phyloP scores from a whole-genome alignment of 2,797 vertebrate species.

The Sphenopsis melanotis region DNA sequence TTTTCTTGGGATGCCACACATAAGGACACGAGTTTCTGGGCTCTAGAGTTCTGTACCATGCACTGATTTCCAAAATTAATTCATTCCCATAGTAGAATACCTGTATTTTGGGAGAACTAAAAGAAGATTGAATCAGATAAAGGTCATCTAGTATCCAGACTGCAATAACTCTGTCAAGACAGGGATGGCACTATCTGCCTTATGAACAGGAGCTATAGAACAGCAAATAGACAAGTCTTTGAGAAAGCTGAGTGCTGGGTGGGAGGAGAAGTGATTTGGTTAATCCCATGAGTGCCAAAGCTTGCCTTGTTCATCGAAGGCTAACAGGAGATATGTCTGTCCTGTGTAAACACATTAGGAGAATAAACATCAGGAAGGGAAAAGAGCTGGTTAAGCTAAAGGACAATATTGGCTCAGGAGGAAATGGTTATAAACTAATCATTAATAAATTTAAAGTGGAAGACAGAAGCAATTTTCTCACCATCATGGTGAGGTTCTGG shows the following conservation, averaged over 20 bases:
- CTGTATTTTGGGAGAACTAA: background rate
- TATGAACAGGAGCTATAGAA: background rate
- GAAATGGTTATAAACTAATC: conserved; percentile 15
- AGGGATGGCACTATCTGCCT: background rate
- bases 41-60: background rate
- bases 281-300: conserved; percentile 6
- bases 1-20: background rate
- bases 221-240: background rate
- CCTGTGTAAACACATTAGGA: conserved; percentile 31
- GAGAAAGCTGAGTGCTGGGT: background rate
- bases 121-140: background rate
- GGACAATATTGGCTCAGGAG: conserved; percentile 37
- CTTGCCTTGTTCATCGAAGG: background rate
- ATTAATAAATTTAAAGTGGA: conserved; percentile 19
- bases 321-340: background rate
- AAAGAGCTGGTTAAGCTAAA: conserved; percentile 29
- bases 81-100: background rate
- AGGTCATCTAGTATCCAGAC: background rate
- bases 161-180: background rate
- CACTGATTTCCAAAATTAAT: background rate
- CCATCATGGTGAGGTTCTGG: background rate
- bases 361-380: background rate
- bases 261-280: background rate
- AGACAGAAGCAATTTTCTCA: conserved; percentile 23
- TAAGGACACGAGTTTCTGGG: background rate